Evolutionary conservation across 2,888 invertebrate species (phyloP).

Genomic region (Danaus chrysippus): DNA sequence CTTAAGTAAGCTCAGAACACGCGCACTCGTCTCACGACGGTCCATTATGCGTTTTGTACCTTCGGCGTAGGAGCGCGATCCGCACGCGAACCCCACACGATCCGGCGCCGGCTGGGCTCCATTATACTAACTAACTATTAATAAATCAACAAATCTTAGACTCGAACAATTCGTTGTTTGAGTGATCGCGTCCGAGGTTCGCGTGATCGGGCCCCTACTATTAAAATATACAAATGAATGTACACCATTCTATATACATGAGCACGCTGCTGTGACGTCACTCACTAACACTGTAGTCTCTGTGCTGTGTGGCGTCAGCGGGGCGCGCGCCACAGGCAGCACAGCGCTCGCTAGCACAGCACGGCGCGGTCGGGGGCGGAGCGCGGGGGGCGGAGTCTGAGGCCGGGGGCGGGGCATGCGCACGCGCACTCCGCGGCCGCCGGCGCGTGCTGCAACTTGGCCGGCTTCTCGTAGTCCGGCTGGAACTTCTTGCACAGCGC

Average conservation of each 20-base stretch:
- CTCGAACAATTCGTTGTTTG: constrained; percentile 6
- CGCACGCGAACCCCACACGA: constrained; percentile 40
- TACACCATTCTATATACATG: constrained; percentile 42
- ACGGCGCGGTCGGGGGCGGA: constrained; percentile 45
- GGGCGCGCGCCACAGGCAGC: constrained; percentile 33
- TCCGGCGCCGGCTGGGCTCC: neutral
- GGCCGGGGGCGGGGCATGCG: constrained; percentile 37
- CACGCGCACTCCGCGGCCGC: constrained; percentile 35
- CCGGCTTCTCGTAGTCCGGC: constrained; percentile 74
- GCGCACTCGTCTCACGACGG: constrained; percentile 15
- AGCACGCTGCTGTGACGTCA: constrained; percentile 11
- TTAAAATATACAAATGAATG: constrained; percentile 35
- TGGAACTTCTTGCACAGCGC: constrained; percentile 78
- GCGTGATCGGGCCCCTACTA: constrained; percentile 62
- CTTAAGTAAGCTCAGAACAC: constrained; percentile 33
- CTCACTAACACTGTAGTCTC: constrained; percentile 2
- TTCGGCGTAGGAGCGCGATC: constrained; percentile 56
- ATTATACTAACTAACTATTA: constrained; percentile 6
- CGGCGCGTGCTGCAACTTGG: constrained; percentile 49
- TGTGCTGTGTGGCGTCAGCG: constrained; percentile 19
- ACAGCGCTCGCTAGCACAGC: constrained; percentile 56
- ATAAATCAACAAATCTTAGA: constrained; percentile 10
- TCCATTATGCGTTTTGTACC: constrained; percentile 71
- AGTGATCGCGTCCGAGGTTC: constrained; percentile 37
- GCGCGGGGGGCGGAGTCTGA: constrained; percentile 38